phyloP scores from a whole-genome alignment of 2,797 vertebrate genomes.

The Nannoperca obscura region DNA sequence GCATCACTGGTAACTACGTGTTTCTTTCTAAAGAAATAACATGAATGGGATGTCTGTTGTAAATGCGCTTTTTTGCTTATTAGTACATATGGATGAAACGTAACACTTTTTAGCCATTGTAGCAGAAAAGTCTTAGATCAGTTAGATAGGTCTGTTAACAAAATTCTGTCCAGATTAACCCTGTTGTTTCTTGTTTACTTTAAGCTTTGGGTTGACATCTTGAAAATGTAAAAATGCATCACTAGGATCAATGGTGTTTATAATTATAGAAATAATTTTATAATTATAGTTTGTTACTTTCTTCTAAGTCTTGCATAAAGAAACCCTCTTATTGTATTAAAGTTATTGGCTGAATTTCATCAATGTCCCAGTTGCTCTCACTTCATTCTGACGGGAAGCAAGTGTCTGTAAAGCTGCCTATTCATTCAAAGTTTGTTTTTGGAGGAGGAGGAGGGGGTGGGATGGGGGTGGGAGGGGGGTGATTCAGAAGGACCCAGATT shows the following conservation, averaged over 20 bases:
- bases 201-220: neutral
- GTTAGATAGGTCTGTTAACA: neutral
- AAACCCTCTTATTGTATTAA: neutral
- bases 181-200: neutral
- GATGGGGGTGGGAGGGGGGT: neutral
- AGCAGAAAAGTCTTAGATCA: neutral
- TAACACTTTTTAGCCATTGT: neutral
- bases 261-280: neutral
- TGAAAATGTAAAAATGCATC: neutral
- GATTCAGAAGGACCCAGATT: slow-evolving; percentile 60
- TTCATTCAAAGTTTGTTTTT: slow-evolving; percentile 60
- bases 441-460: neutral
- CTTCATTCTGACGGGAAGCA: slow-evolving; percentile 38
- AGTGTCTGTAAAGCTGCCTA: slow-evolving; percentile 49
- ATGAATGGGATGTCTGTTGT: neutral
- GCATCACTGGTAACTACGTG: slow-evolving; percentile 71
- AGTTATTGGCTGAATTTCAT: slow-evolving; percentile 4
- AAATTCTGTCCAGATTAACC: neutral
- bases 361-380: slow-evolving; percentile 1
- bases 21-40: neutral
- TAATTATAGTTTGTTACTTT: too few relatives aligned
- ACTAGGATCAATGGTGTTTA: neutral
- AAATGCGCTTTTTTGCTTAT: neutral
- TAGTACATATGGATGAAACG: neutral
- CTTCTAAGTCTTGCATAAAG: neutral